Evolutionary conservation across 2,888 invertebrate genomes (phyloP).

Genomic region (Abrostola tripartita): DNA sequence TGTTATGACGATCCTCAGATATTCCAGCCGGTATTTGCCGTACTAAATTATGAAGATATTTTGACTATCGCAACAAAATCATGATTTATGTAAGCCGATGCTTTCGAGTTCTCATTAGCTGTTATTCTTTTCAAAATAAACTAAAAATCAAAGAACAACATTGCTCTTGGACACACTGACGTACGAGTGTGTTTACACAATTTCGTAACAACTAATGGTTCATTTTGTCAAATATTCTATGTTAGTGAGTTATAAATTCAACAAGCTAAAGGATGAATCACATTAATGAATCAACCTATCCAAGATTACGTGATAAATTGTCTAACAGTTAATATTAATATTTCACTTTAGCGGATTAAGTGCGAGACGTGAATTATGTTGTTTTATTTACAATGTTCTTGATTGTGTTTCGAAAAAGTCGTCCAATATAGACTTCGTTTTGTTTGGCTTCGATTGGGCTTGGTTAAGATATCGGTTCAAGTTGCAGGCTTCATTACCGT

Average conservation of each 20-base stretch:
- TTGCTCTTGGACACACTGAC: conserved; percentile 59
- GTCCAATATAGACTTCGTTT: conserved; percentile 11
- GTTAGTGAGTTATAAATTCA: conserved; percentile 57
- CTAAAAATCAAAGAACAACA: conserved; percentile 54
- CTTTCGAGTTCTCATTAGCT: conserved; percentile 53
- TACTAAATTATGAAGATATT: conserved; percentile 57
- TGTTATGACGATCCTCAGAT: conserved; percentile 44
- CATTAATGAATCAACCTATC: conserved; percentile 77
- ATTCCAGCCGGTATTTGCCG: conserved; percentile 48
- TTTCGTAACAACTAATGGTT: conserved; percentile 78
- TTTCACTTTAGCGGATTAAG: conserved; percentile 78
- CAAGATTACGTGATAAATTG: conserved; percentile 79
- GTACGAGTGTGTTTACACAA: conserved; percentile 73
- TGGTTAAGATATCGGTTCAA: neutral
- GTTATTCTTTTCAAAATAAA: conserved; percentile 59
- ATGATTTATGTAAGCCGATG: conserved; percentile 51
- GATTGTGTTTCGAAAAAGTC: conserved; percentile 21
- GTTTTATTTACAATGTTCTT: conserved; percentile 42
- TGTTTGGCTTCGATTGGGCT: conserved; percentile 3
- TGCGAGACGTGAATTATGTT: conserved; percentile 70
- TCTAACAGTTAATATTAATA: conserved; percentile 75
- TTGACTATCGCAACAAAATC: conserved; percentile 57
- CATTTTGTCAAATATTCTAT: conserved; percentile 77
- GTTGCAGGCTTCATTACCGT: too few species aligned
- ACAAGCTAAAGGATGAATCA: conserved; percentile 72